These are phyloP conservation scores for Anguilla japonica DNA, from an alignment of 2,113 vertebrate species.

Conservation along the genomic window DNA sequence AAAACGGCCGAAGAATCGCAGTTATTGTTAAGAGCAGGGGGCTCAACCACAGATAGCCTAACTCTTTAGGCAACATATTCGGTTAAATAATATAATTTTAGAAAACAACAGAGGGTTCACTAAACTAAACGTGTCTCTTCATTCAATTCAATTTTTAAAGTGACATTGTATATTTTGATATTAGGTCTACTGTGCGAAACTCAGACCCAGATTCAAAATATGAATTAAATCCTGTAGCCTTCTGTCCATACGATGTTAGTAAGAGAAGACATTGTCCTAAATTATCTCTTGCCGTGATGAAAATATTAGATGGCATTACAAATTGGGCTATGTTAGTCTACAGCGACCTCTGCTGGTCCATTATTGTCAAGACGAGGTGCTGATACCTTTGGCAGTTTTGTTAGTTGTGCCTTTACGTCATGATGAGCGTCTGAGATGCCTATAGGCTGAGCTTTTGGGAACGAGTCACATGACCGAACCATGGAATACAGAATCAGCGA, in stretches of 20 bases:
- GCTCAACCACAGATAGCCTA: no score
- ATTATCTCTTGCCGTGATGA: neutral
- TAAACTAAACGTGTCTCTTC: neutral
- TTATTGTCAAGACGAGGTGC: neutral
- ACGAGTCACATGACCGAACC: neutral
- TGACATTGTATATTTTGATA: neutral
- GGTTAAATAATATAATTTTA: no score
- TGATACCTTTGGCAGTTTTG: neutral
- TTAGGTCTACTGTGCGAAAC: neutral
- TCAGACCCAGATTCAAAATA: neutral
- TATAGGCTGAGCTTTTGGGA: neutral
- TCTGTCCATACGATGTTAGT: neutral
- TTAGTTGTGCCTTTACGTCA: neutral
- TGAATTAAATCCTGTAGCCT: neutral
- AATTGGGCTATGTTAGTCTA: neutral
- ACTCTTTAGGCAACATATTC: no score
- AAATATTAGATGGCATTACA: neutral
- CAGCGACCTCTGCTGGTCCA: neutral
- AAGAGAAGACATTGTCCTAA: no score
- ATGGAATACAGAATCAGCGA: neutral
- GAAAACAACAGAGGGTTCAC: no score
- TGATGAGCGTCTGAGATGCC: neutral
- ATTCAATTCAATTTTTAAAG: no score
- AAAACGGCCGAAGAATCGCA: no score
- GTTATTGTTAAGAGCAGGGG: no score